Evolutionary conservation across 1,140 invertebrate species (phyloP).

Genomic region (Bombus sibiricus): DNA sequence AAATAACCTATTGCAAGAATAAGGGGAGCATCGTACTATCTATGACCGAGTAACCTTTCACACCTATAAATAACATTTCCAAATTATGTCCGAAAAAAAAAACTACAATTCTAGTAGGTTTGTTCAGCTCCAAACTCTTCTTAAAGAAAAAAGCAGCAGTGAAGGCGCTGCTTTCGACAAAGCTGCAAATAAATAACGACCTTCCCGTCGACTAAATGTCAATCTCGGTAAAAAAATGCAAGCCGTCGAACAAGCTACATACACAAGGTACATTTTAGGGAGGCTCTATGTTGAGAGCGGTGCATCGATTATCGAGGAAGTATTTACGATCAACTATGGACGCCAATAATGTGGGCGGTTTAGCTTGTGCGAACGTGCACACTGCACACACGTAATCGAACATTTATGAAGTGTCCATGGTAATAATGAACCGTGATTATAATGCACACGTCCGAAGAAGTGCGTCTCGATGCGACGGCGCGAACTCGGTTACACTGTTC

Average conservation of each 20-base stretch:
- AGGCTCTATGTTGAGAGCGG: not conserved
- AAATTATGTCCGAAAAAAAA: no score
- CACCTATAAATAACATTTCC: not conserved
- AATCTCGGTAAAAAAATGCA: constrained; percentile 40
- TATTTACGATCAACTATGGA: constrained; percentile 48
- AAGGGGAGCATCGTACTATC: not conserved
- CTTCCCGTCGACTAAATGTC: constrained; percentile 54
- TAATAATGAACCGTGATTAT: not conserved
- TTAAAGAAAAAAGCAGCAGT: not conserved
- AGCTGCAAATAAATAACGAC: constrained; percentile 56
- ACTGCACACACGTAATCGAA: not conserved
- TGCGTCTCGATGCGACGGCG: constrained; percentile 43
- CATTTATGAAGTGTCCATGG: not conserved
- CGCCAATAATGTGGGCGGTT: not conserved
- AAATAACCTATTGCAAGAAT: not conserved
- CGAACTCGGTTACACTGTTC: constrained; percentile 59
- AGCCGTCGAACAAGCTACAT: not conserved
- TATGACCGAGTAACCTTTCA: not conserved
- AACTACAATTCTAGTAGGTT: not conserved
- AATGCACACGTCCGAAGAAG: constrained; percentile 7
- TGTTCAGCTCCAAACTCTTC: constrained; percentile 17
- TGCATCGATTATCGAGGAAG: constrained; percentile 17
- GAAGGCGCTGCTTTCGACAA: not conserved
- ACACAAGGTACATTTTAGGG: constrained; percentile 43
- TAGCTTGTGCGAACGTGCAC: not conserved